A percentile compares a stretch with the other conserved stretches of the same genome.
These are phyloP conservation scores for Tachysurus vachellii DNA, from an alignment of 2,113 vertebrate genomes.

Conservation along the genomic window DNA sequence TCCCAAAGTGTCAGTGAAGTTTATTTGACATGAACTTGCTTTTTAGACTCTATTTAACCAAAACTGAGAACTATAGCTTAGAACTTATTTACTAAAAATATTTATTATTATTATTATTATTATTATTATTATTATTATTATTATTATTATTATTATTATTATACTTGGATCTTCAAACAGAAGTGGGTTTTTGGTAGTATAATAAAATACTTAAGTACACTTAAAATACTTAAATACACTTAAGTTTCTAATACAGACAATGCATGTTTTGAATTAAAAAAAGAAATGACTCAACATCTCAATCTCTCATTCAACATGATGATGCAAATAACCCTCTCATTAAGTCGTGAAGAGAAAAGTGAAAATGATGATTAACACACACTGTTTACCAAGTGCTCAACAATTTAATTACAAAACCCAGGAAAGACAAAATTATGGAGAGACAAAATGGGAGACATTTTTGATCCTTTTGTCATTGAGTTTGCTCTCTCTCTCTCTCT, in stretches of 20 bases:
- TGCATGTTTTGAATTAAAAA: neutral
- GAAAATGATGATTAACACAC: neutral
- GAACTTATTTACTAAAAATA: neutral
- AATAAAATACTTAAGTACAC: too few relatives aligned
- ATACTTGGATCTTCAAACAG: neutral
- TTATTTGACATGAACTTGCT: neutral
- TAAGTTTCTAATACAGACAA: neutral
- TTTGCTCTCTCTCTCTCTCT: neutral
- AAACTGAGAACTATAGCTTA: neutral
- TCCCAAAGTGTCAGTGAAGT: neutral
- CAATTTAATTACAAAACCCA: neutral
- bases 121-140: neutral
- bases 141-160: neutral
- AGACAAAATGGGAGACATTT: slow-evolving; percentile 27
- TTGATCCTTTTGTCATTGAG: slow-evolving; percentile 11
- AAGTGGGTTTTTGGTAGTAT: neutral
- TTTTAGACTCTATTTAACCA: neutral
- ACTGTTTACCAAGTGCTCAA: neutral
- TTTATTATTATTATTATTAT: neutral
- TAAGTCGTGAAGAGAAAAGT: neutral
- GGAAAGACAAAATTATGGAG: neutral
- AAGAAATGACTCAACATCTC: neutral
- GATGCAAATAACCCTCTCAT: neutral
- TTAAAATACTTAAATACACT: too few relatives aligned
- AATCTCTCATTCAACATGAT: neutral